Evolutionary conservation across 2,797 vertebrate genomes (phyloP).

Genomic region (Semotilus atromaculatus): DNA sequence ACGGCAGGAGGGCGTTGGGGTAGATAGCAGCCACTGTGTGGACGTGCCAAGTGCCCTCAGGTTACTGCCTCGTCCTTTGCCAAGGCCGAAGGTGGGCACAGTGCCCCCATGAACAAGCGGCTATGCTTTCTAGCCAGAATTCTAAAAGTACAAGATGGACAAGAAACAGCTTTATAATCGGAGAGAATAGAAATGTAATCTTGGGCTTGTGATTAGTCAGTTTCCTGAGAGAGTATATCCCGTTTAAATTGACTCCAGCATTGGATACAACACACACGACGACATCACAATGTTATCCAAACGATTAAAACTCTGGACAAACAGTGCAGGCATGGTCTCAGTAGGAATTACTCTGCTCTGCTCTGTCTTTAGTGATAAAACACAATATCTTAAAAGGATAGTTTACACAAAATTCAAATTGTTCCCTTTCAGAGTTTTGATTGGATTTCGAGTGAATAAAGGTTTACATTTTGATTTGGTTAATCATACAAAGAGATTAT

Average conservation of each 20-base stretch:
- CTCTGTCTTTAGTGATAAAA: background rate
- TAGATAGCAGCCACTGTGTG: constrained; percentile 51
- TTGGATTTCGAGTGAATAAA: background rate
- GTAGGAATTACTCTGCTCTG: background rate
- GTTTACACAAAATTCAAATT: background rate
- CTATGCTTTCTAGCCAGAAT: constrained; percentile 18
- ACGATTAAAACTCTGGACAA: background rate
- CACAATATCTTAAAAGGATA: background rate
- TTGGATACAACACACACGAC: background rate
- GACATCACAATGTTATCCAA: background rate
- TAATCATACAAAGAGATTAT: background rate
- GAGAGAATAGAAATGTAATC: background rate
- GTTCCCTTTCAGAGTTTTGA: background rate
- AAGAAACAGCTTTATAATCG: constrained; percentile 26
- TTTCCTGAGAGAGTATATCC: background rate
- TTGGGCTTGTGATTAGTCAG: background rate
- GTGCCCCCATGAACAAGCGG: constrained; percentile 18
- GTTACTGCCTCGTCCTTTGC: constrained; percentile 41
- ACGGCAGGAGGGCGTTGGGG: constrained; percentile 24
- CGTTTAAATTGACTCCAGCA: background rate
- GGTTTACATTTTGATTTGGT: background rate
- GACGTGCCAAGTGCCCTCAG: constrained; percentile 46
- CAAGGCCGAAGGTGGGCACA: constrained; percentile 28
- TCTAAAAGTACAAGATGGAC: constrained; percentile 30
- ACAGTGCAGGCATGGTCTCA: background rate